Base-by-base conservation (phyloP, 2,797 vertebrate genomes). In the Tokudaia tokunoshimensis region DNA sequence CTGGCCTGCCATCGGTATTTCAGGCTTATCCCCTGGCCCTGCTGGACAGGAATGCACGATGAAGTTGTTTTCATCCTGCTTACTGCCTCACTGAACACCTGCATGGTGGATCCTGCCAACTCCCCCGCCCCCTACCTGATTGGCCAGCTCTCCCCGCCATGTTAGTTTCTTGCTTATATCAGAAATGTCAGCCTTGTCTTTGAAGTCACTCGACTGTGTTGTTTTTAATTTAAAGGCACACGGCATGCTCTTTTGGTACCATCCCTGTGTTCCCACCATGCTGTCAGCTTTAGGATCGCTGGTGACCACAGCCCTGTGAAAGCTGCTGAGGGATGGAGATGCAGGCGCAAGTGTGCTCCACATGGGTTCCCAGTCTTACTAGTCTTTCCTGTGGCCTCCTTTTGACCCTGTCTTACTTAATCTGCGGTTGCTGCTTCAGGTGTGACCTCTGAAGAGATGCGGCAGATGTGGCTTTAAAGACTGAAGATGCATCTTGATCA, bases 31-130 rank as follows among this genome's bases (percentile, higher is more conserved):
- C 78, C 26, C 74, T 22, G 55, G 41, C 74, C 91, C 78, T 70
- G 22, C 11, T 57, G 91, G 94, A 95, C 55, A 74, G 59, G 72
- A 74, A 3, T 9, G 61, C 96, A 89, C 94, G 57, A 3, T 34
- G 74, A 95, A 92, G 61, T 75, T 93, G 81, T 93, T 94, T 91
- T 78, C 67, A 88, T 24, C 75, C 61, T 20, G n/a, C 70, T 95
- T 94, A 50, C 65, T 80, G 81, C 72, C 90, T 92, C 57, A 80
- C 50, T 79, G 80, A 96, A 96, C 91, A 91, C 92, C 92, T 96
- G 94, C 67, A 15, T 47, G 5, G 78, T 2, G 44, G 82, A 52
- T 12, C 55, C 76, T 63, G 67, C 81, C 59, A 91, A 17, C n/a
- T 3, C 12, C 17, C 81, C 84, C 88, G 91, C 76, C 78, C 52